phyloP scores from a whole-genome alignment of 92 coral and sea anemone species.

The Micromussa lordhowensis region DNA sequence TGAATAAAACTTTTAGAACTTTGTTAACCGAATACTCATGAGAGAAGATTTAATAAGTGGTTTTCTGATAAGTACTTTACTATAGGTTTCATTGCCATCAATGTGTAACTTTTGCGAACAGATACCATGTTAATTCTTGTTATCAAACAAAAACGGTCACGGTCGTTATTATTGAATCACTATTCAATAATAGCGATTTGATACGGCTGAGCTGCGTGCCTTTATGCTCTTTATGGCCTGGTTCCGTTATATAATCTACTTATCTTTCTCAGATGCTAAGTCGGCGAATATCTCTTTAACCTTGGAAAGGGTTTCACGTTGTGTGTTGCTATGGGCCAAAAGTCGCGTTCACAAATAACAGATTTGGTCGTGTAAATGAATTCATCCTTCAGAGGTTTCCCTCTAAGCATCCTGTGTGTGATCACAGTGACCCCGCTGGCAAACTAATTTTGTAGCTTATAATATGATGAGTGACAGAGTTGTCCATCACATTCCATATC shows the following conservation, averaged over 20 bases:
- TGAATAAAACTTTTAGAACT: not conserved
- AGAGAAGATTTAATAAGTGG: not conserved
- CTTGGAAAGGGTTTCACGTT: not conserved
- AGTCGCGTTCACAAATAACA: not conserved
- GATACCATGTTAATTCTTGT: not conserved
- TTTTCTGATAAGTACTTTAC: not conserved
- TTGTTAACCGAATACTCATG: not conserved
- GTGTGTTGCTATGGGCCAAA: not conserved
- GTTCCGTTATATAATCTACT: not conserved
- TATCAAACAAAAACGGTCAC: not conserved
- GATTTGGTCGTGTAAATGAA: not conserved
- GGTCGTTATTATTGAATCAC: not conserved
- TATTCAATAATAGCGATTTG: not conserved
- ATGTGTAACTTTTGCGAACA: conserved; percentile 1
- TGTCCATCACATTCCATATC: not conserved
- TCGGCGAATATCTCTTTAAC: not conserved
- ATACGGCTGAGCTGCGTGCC: not conserved
- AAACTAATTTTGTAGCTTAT: not conserved
- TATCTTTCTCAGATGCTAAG: conserved; percentile 5
- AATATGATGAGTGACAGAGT: conserved; percentile 29
- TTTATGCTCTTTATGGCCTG: not conserved
- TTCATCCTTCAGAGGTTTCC: not conserved
- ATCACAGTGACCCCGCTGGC: conserved; percentile 9
- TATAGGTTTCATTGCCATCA: not conserved
- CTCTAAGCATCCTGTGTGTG: not conserved